Evolutionary conservation across 2,113 vertebrate species (phyloP), one percentile per base, ranked within the genome.

Genomic region (Oryzias melastigma): DNA sequence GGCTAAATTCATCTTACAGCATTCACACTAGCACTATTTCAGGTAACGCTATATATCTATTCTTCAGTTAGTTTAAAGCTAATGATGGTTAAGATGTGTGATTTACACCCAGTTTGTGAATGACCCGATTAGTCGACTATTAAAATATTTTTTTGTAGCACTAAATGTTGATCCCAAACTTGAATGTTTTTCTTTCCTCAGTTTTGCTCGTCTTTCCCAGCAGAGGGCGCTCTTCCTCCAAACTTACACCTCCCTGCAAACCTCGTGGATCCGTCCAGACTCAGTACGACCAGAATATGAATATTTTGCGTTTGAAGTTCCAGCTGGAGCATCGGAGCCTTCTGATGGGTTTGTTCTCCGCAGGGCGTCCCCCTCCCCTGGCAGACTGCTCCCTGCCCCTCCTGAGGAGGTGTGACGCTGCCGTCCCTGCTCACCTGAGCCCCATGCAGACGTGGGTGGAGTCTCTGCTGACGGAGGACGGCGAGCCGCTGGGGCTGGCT

Each of bases 401-500:
- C 5, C 68, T 96, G n/a, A 90, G 91, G 59, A 80, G 13, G 14
- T 95, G 95, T 50, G 80, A 87, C 0, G 65, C 83, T 1, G 75
- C 52, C 0, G 43, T 95, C 7, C 88, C 93, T 0, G 46, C 70
- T 16, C 90, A 92, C 50, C 87, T 86, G 54, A 80, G 84, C 0
- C 90, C 93, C 0, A 62, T 87, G 7, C 93, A 88, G 52, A 84
- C 91, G 5, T 98, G 94, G 95, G 86, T 96, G 58, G 93, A 94
- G 48, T 89, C 92, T 12, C 77, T 98, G 65, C 75, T 68, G 47
- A 73, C 65, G 8, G 78, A 19, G 16, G 89, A 93, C 12, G 65
- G 81, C 18, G 89, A 93, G 47, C 90, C 81, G 0, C 18, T 91
- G 43, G 94, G 95, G 14, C 18, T 95, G 53, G 73, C 93, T 2